These are phyloP conservation scores for Tuberolachnus salignus DNA, from an alignment of 2,888 invertebrate species.

Conservation along the genomic window DNA sequence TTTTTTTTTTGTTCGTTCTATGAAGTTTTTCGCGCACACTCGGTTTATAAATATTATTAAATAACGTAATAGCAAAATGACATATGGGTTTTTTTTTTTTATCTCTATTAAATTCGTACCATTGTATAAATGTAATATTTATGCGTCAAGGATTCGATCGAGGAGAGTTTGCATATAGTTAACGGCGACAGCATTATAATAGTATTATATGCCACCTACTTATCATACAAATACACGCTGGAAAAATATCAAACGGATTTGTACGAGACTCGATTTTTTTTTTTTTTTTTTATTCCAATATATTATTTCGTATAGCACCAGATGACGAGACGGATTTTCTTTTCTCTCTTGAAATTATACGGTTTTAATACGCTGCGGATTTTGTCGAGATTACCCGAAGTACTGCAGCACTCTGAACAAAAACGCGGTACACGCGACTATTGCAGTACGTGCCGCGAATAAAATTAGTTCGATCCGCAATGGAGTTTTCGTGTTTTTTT, in stretches of 20 bases:
- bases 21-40: no score
- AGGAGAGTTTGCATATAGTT: no score
- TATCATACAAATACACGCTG: not conserved
- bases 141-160: no score
- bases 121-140: no score
- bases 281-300: not conserved
- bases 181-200: not conserved
- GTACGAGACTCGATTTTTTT: conserved; percentile 8
- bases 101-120: not conserved
- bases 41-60: not conserved
- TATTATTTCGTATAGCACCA: not conserved
- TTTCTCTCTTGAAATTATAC: conserved; percentile 15
- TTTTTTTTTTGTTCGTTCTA: no score
- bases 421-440: conserved; percentile 6
- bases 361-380: conserved; percentile 27
- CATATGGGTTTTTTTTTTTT: no score
- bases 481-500: conserved; percentile 27
- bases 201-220: not conserved
- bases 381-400: conserved; percentile 6
- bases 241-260: not conserved
- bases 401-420: not conserved
- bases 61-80: no score
- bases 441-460: conserved; percentile 38
- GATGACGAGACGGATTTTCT: not conserved
- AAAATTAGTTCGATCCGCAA: conserved; percentile 21